Evolutionary conservation across 2,113 vertebrate genomes (phyloP), one percentile per base, ranked within the genome.

Genomic region (Myrmophylax atrothorax): DNA sequence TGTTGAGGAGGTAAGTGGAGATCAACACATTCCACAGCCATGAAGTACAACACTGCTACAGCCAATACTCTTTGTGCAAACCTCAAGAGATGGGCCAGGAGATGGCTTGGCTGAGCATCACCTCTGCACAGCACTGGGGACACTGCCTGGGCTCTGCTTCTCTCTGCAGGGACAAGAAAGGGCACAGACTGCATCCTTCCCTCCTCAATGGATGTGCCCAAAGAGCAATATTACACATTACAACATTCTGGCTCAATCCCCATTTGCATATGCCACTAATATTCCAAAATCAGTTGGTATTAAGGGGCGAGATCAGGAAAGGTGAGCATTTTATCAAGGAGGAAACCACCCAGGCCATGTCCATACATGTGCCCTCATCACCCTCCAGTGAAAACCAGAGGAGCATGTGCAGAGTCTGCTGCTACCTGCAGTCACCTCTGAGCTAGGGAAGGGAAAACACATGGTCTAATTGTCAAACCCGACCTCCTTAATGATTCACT

Each of bases 221-320:
- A 68, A 55, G 28, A 53, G n/a, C 37, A 56, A 38, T 0, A 3
- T 1, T 38, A 83, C 23, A 8, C 0, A 0, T 38, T 55, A 44
- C 2, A 12, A 28, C 46, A 25, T 1, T 18, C 53, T 77, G 70
- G 6, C 60, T 58, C 35, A 14, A 46, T 23, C 31, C 37, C 31
- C 40, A 11, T 18, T 42, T 6, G 2, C 26, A 16, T 0, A 0
- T 24, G 40, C 14, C 72, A 52, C 20, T 55, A 26, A 59, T 38
- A 56, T 33, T 46, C 42, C 59, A 93, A 63, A 64, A 70, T 1
- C 5, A 3, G 7, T 52, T 35, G 18, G 22, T 14, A 31, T 9
- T 47, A 67, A 74, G 46, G 18, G 29, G 18, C 0, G 1, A 44
- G 42, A 33, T 84, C 35, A 73, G 67, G 67, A 22, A 82, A 80